A percentile compares a stretch with the other conserved stretches of the same genome.
Conservation (phyloP, 2,888 invertebrate genomes). For the Choreutis nemorana region DNA sequence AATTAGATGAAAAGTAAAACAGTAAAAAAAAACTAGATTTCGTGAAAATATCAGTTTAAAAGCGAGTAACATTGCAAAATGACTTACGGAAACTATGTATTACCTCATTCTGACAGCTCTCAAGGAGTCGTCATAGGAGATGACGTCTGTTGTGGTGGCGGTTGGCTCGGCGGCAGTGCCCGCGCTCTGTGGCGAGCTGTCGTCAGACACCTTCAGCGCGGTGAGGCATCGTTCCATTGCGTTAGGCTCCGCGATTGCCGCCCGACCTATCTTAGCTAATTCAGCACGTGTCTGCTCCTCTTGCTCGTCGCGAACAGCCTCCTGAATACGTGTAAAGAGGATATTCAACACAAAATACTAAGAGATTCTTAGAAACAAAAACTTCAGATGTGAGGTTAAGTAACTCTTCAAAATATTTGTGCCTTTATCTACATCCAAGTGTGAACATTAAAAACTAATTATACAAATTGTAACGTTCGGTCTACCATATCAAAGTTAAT, state of each 20-base stretch:
- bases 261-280: slow-evolving; percentile 42
- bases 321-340: too few relatives aligned
- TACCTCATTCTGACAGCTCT: slow-evolving; percentile 33
- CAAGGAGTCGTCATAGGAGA: slow-evolving; percentile 45
- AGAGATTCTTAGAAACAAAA: too few relatives aligned
- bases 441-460: too few relatives aligned
- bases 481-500: too few relatives aligned
- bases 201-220: slow-evolving; percentile 50
- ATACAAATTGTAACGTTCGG: too few relatives aligned
- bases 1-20: slow-evolving; percentile 7
- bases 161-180: slow-evolving; percentile 34
- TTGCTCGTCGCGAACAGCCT: slow-evolving; percentile 38
- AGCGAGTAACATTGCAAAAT: slow-evolving; percentile 1
- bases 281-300: slow-evolving; percentile 34
- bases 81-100: slow-evolving; percentile 1
- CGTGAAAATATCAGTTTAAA: slow-evolving; percentile 5
- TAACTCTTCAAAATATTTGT: too few relatives aligned
- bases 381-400: too few relatives aligned
- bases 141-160: slow-evolving; percentile 44
- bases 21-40: slow-evolving; percentile 7
- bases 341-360: too few relatives aligned
- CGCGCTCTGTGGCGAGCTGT: slow-evolving; percentile 30
- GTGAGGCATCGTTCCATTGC: slow-evolving; percentile 47
- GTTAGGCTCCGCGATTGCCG: slow-evolving; percentile 42
- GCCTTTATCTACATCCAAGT: too few relatives aligned